phyloP scores from a whole-genome alignment of 2,797 vertebrate genomes.

The Chelmon rostratus region DNA sequence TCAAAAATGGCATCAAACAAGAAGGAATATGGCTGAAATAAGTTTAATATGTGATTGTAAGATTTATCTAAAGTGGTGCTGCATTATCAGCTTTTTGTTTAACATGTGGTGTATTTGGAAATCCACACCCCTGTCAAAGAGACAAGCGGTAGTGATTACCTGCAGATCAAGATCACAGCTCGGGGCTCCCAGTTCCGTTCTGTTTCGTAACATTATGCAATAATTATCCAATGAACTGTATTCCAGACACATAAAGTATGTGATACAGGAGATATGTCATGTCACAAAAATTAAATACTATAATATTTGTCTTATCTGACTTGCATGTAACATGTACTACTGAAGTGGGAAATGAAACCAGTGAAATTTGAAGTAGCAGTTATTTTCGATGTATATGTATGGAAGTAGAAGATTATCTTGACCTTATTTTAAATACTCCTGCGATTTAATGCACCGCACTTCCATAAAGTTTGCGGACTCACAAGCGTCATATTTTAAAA shows the following conservation, averaged over 20 bases:
- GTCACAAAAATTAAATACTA: neutral
- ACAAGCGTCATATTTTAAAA: neutral
- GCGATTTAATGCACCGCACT: neutral
- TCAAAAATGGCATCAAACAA: neutral
- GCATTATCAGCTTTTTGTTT: neutral
- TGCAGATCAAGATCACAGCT: neutral
- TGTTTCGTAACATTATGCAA: neutral
- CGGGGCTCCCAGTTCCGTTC: neutral
- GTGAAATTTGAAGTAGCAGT: neutral
- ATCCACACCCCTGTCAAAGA: neutral
- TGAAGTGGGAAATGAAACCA: neutral
- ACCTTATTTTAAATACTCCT: neutral
- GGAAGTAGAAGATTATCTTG: neutral
- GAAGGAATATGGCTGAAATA: neutral
- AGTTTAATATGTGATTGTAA: neutral
- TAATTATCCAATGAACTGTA: constrained; percentile 6
- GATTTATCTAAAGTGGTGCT: neutral
- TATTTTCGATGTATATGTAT: neutral
- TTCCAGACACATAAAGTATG: neutral
- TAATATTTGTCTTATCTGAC: neutral
- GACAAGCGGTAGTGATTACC: neutral
- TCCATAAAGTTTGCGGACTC: neutral
- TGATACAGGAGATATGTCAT: too few relatives aligned
- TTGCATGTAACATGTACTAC: neutral
- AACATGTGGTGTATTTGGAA: neutral